Conservation (phyloP, 2,797 vertebrate genomes). For the Pitangus sulphuratus region DNA sequence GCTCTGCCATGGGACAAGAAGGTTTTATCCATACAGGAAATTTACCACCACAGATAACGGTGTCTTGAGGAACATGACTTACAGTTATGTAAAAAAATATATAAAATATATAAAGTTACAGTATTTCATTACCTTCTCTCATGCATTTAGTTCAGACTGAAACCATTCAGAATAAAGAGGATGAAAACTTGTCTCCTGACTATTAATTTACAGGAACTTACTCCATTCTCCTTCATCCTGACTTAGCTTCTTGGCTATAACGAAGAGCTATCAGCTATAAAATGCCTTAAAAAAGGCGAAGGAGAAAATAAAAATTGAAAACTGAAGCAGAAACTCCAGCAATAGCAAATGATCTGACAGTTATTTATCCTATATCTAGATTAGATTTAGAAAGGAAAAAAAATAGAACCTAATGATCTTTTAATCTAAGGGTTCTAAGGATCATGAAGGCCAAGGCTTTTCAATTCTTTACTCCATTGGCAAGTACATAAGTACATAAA, state of each 20-base stretch:
- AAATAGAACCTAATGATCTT: background rate
- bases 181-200: background rate
- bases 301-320: background rate
- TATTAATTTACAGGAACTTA: background rate
- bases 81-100: too few relatives aligned
- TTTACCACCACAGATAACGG: background rate
- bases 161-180: background rate
- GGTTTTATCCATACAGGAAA: background rate
- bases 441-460: background rate
- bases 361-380: background rate
- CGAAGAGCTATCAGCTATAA: background rate
- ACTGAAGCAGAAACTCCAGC: background rate
- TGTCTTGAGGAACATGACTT: background rate
- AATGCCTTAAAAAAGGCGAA: background rate
- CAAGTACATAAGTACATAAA: background rate
- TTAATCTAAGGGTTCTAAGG: background rate
- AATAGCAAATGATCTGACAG: background rate
- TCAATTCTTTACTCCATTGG: background rate
- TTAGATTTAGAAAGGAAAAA: background rate
- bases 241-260: background rate
- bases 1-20: background rate
- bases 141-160: background rate
- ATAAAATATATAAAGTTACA: background rate
- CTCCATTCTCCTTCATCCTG: background rate
- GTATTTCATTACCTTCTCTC: background rate